Percentiles rank a stretch among this genome's conserved stretches.
Evolutionary conservation across 2,113 vertebrate genomes (phyloP).

Genomic region (Syrrhaptes paradoxus): DNA sequence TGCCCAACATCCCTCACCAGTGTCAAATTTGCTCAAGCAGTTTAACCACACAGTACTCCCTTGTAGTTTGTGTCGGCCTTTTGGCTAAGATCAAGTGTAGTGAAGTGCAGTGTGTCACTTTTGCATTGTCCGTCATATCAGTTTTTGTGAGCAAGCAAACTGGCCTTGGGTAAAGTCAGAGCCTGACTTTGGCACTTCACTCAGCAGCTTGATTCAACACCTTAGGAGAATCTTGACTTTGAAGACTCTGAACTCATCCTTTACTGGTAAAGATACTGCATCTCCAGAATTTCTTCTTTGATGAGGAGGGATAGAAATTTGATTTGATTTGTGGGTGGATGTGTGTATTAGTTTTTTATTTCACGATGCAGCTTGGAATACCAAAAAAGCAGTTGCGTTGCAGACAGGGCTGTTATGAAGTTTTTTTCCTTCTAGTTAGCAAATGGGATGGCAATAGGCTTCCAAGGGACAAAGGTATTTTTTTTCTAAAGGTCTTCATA

Average conservation of each 20-base stretch:
- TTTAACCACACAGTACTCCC: background rate
- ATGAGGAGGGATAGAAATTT: background rate
- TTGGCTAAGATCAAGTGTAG: no score
- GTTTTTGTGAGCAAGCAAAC: background rate
- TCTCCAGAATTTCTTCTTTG: background rate
- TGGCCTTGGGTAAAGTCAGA: background rate
- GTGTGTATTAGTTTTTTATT: background rate
- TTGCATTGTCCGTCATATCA: rapidly evolving
- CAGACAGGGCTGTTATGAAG: background rate
- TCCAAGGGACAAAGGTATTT: background rate
- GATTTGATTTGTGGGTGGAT: background rate
- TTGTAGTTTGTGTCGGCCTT: no score
- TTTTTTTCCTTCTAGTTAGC: background rate
- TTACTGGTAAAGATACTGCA: background rate
- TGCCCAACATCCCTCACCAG: background rate
- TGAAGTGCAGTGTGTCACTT: no score
- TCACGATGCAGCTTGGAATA: background rate
- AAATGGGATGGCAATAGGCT: background rate
- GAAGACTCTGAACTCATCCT: background rate
- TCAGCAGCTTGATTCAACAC: rapidly evolving
- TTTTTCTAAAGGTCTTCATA: background rate
- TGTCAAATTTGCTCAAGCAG: rapidly evolving
- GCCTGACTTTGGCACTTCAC: background rate
- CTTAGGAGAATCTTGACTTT: background rate
- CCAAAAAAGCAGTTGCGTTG: background rate